Evolutionary conservation across 1,140 invertebrate genomes (phyloP).

Genomic region (Pogonomyrmex californicus): DNA sequence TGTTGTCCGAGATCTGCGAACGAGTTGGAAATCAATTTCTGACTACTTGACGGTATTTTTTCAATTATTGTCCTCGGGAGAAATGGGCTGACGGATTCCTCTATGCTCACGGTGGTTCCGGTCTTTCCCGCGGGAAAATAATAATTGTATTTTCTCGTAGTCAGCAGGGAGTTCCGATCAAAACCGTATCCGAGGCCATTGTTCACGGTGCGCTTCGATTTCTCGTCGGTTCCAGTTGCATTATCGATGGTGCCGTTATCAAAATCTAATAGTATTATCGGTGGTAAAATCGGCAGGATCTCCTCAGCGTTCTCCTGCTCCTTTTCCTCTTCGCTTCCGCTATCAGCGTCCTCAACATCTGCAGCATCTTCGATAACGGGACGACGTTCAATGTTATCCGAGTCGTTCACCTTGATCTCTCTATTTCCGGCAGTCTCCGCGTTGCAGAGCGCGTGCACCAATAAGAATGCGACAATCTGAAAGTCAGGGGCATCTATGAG

Average conservation of each 20-base stretch:
- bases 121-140: slow-evolving; percentile 84
- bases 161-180: slow-evolving; percentile 78
- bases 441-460: slow-evolving; percentile 64
- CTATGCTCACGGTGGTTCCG: slow-evolving; percentile 84
- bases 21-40: not conserved
- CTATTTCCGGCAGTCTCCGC: slow-evolving; percentile 25
- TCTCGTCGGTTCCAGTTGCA: slow-evolving; percentile 77
- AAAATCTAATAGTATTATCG: slow-evolving; percentile 84
- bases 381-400: not conserved
- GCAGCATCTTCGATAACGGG: not conserved
- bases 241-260: slow-evolving; percentile 76
- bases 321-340: not conserved
- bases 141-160: slow-evolving; percentile 82
- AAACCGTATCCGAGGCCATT: slow-evolving; percentile 83
- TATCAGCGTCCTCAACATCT: not conserved
- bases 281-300: slow-evolving; percentile 81
- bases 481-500: slow-evolving; percentile 70
- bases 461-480: slow-evolving; percentile 77
- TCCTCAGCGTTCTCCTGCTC: not conserved
- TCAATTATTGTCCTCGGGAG: slow-evolving; percentile 84
- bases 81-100: slow-evolving; percentile 85
- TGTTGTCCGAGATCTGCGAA: not conserved
- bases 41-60: slow-evolving; percentile 72
- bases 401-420: slow-evolving; percentile 30
- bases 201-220: slow-evolving; percentile 83